Conservation (phyloP, 1,140 invertebrate species). For the Helicoverpa armigera region DNA sequence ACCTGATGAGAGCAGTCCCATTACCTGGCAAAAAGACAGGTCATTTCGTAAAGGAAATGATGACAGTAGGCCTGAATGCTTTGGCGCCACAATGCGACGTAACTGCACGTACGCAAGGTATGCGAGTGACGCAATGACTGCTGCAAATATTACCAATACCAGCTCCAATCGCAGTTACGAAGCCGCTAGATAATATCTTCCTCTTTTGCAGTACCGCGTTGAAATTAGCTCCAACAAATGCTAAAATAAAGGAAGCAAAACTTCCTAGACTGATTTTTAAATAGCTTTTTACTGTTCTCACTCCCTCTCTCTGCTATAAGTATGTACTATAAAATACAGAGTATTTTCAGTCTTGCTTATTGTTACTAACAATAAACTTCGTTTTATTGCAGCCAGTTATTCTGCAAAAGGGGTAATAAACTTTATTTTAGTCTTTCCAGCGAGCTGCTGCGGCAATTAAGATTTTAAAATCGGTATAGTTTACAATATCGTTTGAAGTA, state of each 20-base stretch:
- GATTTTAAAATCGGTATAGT: not conserved
- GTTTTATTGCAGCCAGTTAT: not conserved
- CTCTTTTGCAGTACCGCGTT: not conserved
- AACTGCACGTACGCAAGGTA: conserved; percentile 12
- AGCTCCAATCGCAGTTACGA: not conserved
- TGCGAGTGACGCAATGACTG: conserved; percentile 11
- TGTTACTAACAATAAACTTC: not conserved
- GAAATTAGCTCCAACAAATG: not conserved
- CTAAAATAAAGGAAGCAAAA: not conserved
- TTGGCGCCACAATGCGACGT: not conserved
- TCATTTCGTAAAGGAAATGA: not conserved
- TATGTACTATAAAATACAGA: not conserved
- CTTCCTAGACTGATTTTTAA: not conserved
- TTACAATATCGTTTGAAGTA: not conserved
- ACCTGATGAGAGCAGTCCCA: conserved; percentile 3
- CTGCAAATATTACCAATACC: conserved; percentile 24
- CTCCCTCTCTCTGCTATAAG: not conserved
- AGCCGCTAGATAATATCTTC: not conserved
- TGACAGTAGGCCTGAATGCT: not conserved
- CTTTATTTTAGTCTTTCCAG: conserved; percentile 8
- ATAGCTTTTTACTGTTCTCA: not conserved
- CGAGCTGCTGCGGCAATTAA: not conserved
- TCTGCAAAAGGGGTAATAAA: conserved; percentile 12
- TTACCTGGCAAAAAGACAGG: not conserved
- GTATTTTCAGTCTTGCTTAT: not conserved